Evolutionary conservation across 2,888 invertebrate species (phyloP).

Genomic region (Exephanes ischioxanthus): DNA sequence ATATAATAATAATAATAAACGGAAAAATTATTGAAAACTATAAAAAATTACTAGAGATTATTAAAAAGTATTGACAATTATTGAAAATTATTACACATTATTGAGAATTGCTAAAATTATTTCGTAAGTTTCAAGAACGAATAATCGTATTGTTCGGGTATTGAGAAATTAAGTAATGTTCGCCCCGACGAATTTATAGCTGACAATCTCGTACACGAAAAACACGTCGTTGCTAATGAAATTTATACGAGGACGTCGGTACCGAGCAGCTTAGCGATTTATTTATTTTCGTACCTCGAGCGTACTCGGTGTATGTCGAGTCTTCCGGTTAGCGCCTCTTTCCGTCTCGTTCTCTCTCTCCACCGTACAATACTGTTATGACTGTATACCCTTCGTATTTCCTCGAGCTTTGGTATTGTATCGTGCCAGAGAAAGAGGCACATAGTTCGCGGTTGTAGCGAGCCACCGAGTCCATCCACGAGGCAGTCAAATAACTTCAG

Average conservation of each 20-base stretch:
- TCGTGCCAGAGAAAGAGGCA: slow-evolving; percentile 45
- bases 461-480: neutral
- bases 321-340: slow-evolving; percentile 65
- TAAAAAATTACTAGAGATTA: neutral
- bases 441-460: neutral
- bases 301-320: slow-evolving; percentile 25
- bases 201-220: neutral
- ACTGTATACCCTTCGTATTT: slow-evolving; percentile 27
- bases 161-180: slow-evolving; percentile 41
- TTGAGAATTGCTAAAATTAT: neutral
- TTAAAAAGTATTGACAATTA: no score
- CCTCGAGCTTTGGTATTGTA: slow-evolving; percentile 47
- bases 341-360: slow-evolving; percentile 17
- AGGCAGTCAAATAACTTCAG: slow-evolving; percentile 52
- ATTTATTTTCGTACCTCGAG: slow-evolving; percentile 65
- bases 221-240: slow-evolving; percentile 41
- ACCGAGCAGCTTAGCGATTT: slow-evolving; percentile 26
- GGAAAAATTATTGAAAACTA: neutral
- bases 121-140: neutral
- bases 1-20: neutral
- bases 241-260: slow-evolving; percentile 47
- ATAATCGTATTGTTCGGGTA: neutral
- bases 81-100: no score
- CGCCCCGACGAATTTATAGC: slow-evolving; percentile 1
- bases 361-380: neutral